Conservation (phyloP, 2,888 invertebrate species). For the Megamerina dolium region DNA sequence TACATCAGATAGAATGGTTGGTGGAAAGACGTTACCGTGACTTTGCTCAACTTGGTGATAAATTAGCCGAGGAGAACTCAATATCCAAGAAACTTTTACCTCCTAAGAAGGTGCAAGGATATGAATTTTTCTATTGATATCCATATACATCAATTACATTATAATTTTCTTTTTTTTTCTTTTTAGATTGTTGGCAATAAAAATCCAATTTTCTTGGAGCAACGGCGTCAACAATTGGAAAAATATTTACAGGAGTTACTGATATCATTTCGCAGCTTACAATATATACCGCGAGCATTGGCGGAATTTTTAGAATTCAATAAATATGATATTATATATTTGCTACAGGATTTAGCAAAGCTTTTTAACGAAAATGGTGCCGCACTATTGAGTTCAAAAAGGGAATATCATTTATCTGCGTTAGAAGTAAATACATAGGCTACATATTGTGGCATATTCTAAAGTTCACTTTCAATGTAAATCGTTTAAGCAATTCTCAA, state of each 20-base stretch:
- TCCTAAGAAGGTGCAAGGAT: conserved; percentile 67
- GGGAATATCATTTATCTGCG: conserved; percentile 65
- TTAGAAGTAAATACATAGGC: conserved; percentile 57
- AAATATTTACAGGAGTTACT: conserved; percentile 74
- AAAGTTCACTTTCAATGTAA: too few species aligned
- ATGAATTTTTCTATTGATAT: neutral
- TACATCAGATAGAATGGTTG: conserved; percentile 72
- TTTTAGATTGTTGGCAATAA: conserved; percentile 72
- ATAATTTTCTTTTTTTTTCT: neutral
- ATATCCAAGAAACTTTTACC: conserved; percentile 81
- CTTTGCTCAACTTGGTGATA: conserved; percentile 81
- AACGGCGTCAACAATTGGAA: conserved; percentile 72
- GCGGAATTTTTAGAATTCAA: conserved; percentile 84
- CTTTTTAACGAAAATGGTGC: conserved; percentile 73
- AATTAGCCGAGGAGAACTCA: conserved; percentile 71
- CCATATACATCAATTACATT: neutral
- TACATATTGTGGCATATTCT: too few species aligned
- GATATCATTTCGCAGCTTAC: conserved; percentile 65
- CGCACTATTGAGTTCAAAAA: conserved; percentile 55
- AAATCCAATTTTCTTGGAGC: conserved; percentile 80
- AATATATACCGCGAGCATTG: conserved; percentile 73
- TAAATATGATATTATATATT: conserved; percentile 81
- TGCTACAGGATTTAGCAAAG: conserved; percentile 72
- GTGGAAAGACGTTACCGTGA: conserved; percentile 81
- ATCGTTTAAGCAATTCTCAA: neutral